Evolutionary conservation across 2,888 invertebrate genomes (phyloP), one percentile per base, ranked within the genome.

Genomic region (Tetanocera ferruginea): DNA sequence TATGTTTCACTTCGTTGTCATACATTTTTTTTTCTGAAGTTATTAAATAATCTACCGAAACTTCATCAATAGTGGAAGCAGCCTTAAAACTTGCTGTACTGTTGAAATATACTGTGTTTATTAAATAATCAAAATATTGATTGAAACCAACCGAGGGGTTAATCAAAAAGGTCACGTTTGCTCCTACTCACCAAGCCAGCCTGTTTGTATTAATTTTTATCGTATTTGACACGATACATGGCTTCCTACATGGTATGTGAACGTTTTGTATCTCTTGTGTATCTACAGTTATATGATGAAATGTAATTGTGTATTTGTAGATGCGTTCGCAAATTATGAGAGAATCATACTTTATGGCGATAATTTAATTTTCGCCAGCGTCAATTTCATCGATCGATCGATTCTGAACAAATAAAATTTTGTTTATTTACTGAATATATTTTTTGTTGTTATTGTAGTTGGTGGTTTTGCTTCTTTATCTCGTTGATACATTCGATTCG

Each of bases 21-120:
- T n/a, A n/a, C n/a, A n/a, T n/a, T n/a, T n/a, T n/a, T n/a, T n/a
- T n/a, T n/a, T n/a, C n/a, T n/a, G n/a, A n/a, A n/a, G n/a, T n/a
- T n/a, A n/a, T n/a, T n/a, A n/a, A n/a, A n/a, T n/a, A n/a, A n/a
- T n/a, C n/a, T n/a, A n/a, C n/a, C n/a, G n/a, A n/a, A n/a, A n/a
- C n/a, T n/a, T n/a, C n/a, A n/a, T n/a, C 6, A 14, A 14, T 43
- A 6, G 37, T 37, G 37, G 43, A 55, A 55, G 9, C 55, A 55
- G 8, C 19, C 28, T n/a, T 14, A 25, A 62, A 62, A 14, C 17
- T 28, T 28, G 1, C 28, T 28, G 9, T 14, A 82, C 78, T 82
- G 80, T 76, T 77, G 78, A 78, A 75, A 75, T 81, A 76, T 28
- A 6, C 19, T 76, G 79, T 60, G 84, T 84, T 85, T 83, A 83